A percentile compares a stretch with the other conserved stretches of the same genome.
These are phyloP conservation scores for Ennomos fuscantarius DNA, from an alignment of 2,888 invertebrate species.

Conservation along the genomic window DNA sequence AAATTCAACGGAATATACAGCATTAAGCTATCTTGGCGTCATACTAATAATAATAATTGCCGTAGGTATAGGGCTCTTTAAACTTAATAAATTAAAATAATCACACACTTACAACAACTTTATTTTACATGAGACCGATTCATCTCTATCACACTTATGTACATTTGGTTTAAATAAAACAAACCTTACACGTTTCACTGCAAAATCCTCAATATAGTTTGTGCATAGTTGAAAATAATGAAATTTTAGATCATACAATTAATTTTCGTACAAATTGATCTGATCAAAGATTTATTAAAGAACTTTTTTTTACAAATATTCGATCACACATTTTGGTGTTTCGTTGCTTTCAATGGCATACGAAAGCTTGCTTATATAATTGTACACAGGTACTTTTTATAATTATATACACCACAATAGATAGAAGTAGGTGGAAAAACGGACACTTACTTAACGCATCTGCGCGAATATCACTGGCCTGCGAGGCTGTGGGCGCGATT, in stretches of 20 bases:
- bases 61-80: too few relatives aligned
- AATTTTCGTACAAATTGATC: constrained; percentile 74
- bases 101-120: constrained; percentile 79
- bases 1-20: too few relatives aligned
- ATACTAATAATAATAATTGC: too few relatives aligned
- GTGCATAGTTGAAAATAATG: constrained; percentile 79
- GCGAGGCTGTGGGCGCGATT: too few relatives aligned
- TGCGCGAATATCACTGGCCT: too few relatives aligned
- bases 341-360: constrained; percentile 55
- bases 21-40: too few relatives aligned
- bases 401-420: constrained; percentile 10
- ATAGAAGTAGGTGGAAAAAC: background rate
- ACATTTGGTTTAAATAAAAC: constrained; percentile 84
- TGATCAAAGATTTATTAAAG: constrained; percentile 58
- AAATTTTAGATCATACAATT: constrained; percentile 67
- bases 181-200: constrained; percentile 79
- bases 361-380: constrained; percentile 51
- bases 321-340: constrained; percentile 74
- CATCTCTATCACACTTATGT: constrained; percentile 85
- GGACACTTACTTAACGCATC: background rate
- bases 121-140: constrained; percentile 84
- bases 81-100: constrained; percentile 32
- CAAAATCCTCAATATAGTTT: constrained; percentile 78
- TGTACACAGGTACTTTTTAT: constrained; percentile 51
- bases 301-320: constrained; percentile 53